Base-by-base conservation (phyloP, 2,113 vertebrate species). In the Daphoenositta chrysoptera region DNA sequence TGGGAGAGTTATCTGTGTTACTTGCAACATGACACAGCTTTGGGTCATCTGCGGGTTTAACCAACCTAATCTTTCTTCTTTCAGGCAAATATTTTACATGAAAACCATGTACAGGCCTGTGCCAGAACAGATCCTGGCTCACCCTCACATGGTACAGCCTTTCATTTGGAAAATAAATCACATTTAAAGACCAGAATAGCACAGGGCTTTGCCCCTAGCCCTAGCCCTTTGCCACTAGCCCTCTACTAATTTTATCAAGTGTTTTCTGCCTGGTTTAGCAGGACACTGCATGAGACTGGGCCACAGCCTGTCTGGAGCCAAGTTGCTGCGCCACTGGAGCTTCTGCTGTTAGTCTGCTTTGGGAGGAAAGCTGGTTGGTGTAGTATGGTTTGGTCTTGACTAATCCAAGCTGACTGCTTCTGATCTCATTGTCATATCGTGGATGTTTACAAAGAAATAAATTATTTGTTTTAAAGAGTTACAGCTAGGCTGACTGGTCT, bases 41-140 rank as follows among this genome's bases (percentile, higher is more conserved):
- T 20, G 39, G 86, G 79, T 97, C 79, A 81, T 48, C 71, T 83
- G 31, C 33, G 13, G 35, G 31, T 73, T 96, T 90, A 86, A 53
- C 53, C 58, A 90, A 77, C 33, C 68, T 50, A 58, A 81, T 78
- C 64, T 86, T 93, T 69, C 69, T 87, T 81, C 64, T 76, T 51
- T 76, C 79, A 73, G 72, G 39, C 50, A 83, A 75, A 61, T 58
- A 45, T 82, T 80, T 95, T 77, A 39, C 58, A 57, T 22, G 64
- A 88, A 93, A 80, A 9, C 71, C 2, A 0, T 30, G 35, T 40
- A 35, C 0, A 3, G 45, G 13, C 30, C n/a, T 39, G n/a, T 69
- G 19, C 35, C 8, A 2, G 54, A 42, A 37, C 1, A 4, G 71
- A 73, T 88, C 50, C 75, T 57, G 63, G 30, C 54, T 77, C 54